Percentiles rank a stretch among this genome's conserved stretches.
Conservation (phyloP, 2,888 invertebrate genomes). For the Ophraella communa region DNA sequence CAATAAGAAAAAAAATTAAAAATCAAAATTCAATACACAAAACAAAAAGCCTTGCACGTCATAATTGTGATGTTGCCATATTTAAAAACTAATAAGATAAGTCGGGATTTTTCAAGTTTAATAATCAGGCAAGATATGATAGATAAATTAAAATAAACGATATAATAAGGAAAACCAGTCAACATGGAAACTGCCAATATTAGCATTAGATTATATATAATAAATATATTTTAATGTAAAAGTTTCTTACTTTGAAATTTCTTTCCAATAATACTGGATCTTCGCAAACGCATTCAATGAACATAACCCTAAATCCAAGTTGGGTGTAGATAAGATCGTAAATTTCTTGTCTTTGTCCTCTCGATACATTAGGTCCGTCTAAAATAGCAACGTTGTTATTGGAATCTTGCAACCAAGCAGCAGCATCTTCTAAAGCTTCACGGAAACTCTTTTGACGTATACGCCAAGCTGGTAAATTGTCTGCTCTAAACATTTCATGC, state of each 20-base stretch:
- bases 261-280: constrained; percentile 74
- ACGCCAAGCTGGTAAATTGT: constrained; percentile 82
- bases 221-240: background rate
- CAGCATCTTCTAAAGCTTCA: constrained; percentile 86
- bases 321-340: constrained; percentile 74
- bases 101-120: too few relatives aligned
- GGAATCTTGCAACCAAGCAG: constrained; percentile 74
- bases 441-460: constrained; percentile 82
- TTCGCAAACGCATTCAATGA: constrained; percentile 91
- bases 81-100: too few relatives aligned
- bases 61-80: too few relatives aligned
- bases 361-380: constrained; percentile 91
- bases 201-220: too few relatives aligned
- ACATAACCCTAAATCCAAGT: constrained; percentile 84
- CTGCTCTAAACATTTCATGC: constrained; percentile 87
- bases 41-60: too few relatives aligned
- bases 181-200: too few relatives aligned
- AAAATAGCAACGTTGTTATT: constrained; percentile 74
- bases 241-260: constrained; percentile 67
- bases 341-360: constrained; percentile 79
- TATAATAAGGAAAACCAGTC: too few relatives aligned
- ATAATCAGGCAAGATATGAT: too few relatives aligned
- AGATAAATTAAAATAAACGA: too few relatives aligned
- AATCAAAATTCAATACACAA: too few relatives aligned
- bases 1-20: too few relatives aligned